phyloP scores from a whole-genome alignment of 2,113 vertebrate genomes.

The Lipotes vexillifer region DNA sequence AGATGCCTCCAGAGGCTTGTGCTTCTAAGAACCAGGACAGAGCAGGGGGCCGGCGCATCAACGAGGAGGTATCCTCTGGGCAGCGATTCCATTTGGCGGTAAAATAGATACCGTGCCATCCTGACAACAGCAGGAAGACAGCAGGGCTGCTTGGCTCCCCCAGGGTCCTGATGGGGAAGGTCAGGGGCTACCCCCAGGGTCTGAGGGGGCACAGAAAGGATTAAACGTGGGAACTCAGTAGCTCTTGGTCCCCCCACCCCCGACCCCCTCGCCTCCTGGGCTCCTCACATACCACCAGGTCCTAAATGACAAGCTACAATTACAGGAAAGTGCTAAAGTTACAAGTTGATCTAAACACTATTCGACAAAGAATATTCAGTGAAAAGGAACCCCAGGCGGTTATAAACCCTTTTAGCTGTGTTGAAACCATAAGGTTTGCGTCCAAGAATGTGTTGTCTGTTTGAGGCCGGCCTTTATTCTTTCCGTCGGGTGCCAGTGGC shows the following conservation, averaged over 20 bases:
- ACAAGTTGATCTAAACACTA: constrained; percentile 47
- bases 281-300: constrained; percentile 19
- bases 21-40: rapidly evolving
- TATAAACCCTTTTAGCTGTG: constrained; percentile 28
- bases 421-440: constrained; percentile 67
- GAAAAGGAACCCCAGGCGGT: constrained; percentile 42
- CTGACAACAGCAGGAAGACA: neutral
- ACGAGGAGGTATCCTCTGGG: rapidly evolving
- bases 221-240: neutral
- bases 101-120: rapidly evolving
- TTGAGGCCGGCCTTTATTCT: constrained; percentile 65
- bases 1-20: rapidly evolving
- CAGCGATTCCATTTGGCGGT: neutral
- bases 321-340: constrained; percentile 57
- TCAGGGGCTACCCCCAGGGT: neutral
- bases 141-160: neutral
- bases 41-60: rapidly evolving
- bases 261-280: neutral
- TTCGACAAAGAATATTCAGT: constrained; percentile 42
- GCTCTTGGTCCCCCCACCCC: neutral
- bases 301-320: constrained; percentile 61
- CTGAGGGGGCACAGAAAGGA: neutral
- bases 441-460: constrained; percentile 61
- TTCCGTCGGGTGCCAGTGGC: constrained; percentile 39
- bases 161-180: neutral